Evolutionary conservation across 2,888 invertebrate genomes (phyloP), one percentile per base, ranked within the genome.

Genomic region (Hemistola chrysoprasaria): DNA sequence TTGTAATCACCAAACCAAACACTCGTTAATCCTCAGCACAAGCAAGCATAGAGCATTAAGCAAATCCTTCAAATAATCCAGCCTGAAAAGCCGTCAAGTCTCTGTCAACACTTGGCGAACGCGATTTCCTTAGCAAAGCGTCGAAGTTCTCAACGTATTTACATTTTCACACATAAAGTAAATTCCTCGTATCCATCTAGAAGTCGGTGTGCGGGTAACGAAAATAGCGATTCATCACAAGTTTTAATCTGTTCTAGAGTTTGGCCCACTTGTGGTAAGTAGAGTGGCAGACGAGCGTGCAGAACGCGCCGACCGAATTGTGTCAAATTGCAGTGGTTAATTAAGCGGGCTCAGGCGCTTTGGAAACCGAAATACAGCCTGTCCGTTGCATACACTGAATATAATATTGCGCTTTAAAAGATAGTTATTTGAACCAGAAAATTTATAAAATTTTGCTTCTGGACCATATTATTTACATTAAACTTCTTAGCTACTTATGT

Each of bases 131-230:
- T 70, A 56, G 70, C 67, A 70, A 41, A 71, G 73, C 71, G 61
- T 65, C 59, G 71, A 82, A 84, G 73, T 83, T 81, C 70, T 59
- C 62, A 59, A 63, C 72, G 72, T 86, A 85, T 86, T 85, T 84
- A 84, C 86, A 85, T 86, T 84, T 85, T 81, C 78, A 78, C 81
- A 84, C 77, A 80, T 79, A 78, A 80, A 84, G 81, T 78, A 78
- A 79, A 85, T 80, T 76, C 65, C 80, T 71, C 74, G 72, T 72
- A 78, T 74, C 43, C 38, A 35, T 44, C 75, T 68, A 69, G 68
- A 76, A 80, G 73, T 79, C 74, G 67, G 71, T 75, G 77, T 69
- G 71, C 59, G 65, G 70, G 65, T 69, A 78, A 77, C 71, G 80
- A 79, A 84, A 82, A 82, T 79, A 80, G 75, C 82, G 78, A 83